Percentiles rank a stretch among this genome's conserved stretches.
Conservation (phyloP, 2,113 vertebrate genomes). For the Chionis minor region DNA sequence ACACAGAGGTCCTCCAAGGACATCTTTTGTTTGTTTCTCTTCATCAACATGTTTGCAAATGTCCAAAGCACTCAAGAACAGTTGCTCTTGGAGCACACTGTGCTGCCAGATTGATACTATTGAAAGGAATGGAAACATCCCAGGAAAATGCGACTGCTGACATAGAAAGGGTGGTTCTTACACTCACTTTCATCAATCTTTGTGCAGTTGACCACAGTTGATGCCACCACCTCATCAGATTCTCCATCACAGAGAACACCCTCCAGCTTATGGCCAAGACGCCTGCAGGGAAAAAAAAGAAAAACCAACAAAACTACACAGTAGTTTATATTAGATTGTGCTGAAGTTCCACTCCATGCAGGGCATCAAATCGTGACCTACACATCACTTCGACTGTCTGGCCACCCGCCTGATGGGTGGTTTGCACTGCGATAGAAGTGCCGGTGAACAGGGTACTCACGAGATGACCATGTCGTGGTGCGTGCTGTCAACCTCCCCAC, state of each 20-base stretch:
- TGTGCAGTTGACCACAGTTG: constrained; percentile 88
- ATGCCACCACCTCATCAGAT: constrained; percentile 85
- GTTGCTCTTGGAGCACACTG: constrained; percentile 4
- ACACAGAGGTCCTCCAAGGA: constrained; percentile 7
- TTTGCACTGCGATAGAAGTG: background rate
- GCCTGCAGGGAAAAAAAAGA: constrained; percentile 58
- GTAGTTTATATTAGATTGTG: background rate
- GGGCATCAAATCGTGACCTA: accelerated
- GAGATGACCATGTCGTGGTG: constrained; percentile 88
- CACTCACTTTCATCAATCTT: constrained; percentile 83
- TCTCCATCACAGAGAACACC: constrained; percentile 88
- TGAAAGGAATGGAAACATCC: background rate
- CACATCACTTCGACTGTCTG: accelerated
- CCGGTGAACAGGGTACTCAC: constrained; percentile 64
- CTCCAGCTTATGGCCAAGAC: constrained; percentile 85
- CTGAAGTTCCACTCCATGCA: accelerated
- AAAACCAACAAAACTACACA: accelerated
- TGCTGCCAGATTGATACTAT: constrained; percentile 1
- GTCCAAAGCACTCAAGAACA: background rate
- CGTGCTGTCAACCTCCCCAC: constrained; percentile 87
- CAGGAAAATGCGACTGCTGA: background rate
- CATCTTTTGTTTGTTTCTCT: constrained; percentile 28
- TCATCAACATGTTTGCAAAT: constrained; percentile 19
- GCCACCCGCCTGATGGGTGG: background rate
- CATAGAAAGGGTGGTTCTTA: background rate